Evolutionary conservation across 2,888 invertebrate species (phyloP).

Genomic region (Eulithis prunata): DNA sequence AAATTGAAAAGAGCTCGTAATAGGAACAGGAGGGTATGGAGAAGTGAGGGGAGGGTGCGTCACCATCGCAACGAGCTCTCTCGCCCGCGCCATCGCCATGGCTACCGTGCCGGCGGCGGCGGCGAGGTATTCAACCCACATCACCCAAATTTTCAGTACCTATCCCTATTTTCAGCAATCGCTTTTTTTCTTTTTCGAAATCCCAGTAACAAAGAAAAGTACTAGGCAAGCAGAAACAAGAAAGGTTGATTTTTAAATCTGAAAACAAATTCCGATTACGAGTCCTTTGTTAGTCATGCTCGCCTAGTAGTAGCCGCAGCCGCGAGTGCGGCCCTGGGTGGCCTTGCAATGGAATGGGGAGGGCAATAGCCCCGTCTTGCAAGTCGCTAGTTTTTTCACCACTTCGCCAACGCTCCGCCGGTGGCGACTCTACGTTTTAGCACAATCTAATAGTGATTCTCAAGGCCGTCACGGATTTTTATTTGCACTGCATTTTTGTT

Average conservation of each 20-base stretch:
- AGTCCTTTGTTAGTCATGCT: not conserved
- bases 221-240: not conserved
- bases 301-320: slow-evolving; percentile 25
- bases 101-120: slow-evolving; percentile 53
- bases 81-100: slow-evolving; percentile 74
- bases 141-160: not conserved
- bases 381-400: slow-evolving; percentile 66
- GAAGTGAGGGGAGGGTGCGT: slow-evolving; percentile 55
- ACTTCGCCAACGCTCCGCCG: slow-evolving; percentile 67
- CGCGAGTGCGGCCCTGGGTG: slow-evolving; percentile 82
- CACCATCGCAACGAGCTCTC: slow-evolving; percentile 77
- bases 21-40: slow-evolving; percentile 54
- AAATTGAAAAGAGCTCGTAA: slow-evolving; percentile 79
- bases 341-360: slow-evolving; percentile 84
- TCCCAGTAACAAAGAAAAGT: not conserved
- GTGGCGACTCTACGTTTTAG: slow-evolving; percentile 60
- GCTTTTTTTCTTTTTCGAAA: not conserved
- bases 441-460: slow-evolving; percentile 58
- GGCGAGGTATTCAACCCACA: not conserved
- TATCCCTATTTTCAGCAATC: not conserved
- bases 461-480: slow-evolving; percentile 69
- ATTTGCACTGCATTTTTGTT: slow-evolving; percentile 62
- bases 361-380: slow-evolving; percentile 82
- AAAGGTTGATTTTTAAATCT: not conserved
- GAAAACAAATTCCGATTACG: not conserved